Conservation (phyloP, 2,113 vertebrate species). For the Amazona vittata region DNA sequence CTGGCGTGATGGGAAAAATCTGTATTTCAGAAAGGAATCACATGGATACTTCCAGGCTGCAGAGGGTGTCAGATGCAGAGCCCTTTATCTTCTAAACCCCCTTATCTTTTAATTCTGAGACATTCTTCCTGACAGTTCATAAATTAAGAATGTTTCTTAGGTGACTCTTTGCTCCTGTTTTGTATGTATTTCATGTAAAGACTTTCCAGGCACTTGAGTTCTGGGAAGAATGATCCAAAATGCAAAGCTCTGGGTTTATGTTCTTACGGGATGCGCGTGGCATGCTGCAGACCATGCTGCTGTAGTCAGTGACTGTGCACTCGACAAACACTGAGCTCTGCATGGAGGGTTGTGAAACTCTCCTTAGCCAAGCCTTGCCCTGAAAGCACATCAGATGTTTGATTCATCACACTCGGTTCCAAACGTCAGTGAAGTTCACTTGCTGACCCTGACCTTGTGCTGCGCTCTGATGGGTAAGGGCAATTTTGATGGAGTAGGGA, state of each 20-base stretch:
- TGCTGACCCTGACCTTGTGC: background rate
- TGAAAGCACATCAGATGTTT: background rate
- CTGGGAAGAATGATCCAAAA: conserved; percentile 51
- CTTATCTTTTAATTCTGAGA: conserved; percentile 64
- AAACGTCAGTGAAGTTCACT: background rate
- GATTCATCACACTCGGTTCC: background rate
- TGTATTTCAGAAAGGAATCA: conserved; percentile 17
- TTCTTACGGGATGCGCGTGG: background rate
- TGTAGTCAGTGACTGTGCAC: background rate
- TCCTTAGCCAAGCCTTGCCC: background rate
- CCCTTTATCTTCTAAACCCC: conserved; percentile 55
- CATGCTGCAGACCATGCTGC: background rate
- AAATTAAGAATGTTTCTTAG: conserved; percentile 63
- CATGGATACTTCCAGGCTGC: background rate
- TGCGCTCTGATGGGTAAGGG: background rate
- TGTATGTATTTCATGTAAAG: conserved; percentile 57
- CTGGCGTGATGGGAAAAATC: conserved; percentile 8
- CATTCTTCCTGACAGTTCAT: conserved; percentile 61
- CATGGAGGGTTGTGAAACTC: background rate
- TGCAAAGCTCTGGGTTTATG: background rate
- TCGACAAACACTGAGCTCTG: background rate
- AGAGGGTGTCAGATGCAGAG: conserved; percentile 20
- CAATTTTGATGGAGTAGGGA: background rate
- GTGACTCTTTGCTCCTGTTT: conserved; percentile 53
- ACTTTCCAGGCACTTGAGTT: conserved; percentile 19